phyloP scores from a whole-genome alignment of 2,113 vertebrate genomes.

The Ginglymostoma cirratum region DNA sequence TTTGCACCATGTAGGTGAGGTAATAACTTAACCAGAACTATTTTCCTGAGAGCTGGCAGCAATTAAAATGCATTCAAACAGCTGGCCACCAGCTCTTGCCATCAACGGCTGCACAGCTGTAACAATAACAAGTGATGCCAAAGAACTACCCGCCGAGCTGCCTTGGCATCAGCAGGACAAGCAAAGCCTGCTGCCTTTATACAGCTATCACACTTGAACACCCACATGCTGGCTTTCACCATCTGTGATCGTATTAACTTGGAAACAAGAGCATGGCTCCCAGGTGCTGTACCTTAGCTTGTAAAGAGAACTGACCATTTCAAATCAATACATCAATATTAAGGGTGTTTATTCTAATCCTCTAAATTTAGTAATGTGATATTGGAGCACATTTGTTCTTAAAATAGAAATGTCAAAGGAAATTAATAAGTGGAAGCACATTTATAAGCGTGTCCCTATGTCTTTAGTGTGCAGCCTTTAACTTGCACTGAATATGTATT shows the following conservation, averaged over 20 bases:
- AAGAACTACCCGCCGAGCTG: conserved; percentile 3
- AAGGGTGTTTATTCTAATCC: background rate
- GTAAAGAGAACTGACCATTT: background rate
- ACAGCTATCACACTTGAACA: background rate
- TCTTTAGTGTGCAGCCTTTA: background rate
- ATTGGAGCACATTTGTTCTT: background rate
- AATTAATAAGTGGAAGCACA: background rate
- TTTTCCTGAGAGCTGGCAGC: background rate
- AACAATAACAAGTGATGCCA: conserved; percentile 22
- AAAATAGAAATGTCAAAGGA: background rate
- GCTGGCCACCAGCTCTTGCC: background rate
- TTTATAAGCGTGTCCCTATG: background rate
- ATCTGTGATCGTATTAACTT: background rate
- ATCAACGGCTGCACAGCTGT: conserved; percentile 9
- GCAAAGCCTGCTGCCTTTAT: conserved; percentile 1
- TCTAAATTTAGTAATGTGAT: background rate
- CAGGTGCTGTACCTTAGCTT: background rate
- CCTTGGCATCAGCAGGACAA: conserved; percentile 18
- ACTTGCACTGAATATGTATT: background rate
- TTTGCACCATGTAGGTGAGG: background rate
- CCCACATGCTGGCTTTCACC: background rate
- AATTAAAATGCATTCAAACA: conserved; percentile 26
- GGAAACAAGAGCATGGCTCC: background rate
- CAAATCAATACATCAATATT: background rate
- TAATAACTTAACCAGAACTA: background rate